Evolutionary conservation across 2,797 vertebrate genomes (phyloP).

Genomic region (Periophthalmus magnuspinnatus): DNA sequence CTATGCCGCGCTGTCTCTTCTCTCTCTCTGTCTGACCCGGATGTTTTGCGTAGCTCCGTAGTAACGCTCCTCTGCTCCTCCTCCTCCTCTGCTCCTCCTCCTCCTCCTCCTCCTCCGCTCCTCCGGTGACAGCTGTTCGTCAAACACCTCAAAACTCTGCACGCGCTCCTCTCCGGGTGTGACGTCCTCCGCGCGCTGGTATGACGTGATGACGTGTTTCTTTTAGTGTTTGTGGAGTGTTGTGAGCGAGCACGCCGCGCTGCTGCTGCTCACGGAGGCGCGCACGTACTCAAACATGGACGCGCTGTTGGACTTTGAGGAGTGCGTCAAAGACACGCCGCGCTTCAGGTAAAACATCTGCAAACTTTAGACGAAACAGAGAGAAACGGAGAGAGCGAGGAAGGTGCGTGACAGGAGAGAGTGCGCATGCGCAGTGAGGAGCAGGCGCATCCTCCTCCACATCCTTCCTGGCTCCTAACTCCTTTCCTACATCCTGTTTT

Average conservation of each 20-base stretch:
- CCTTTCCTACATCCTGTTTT: not conserved
- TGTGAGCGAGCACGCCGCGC: not conserved
- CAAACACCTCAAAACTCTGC: not conserved
- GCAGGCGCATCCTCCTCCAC: not conserved
- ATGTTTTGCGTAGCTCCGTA: conserved; percentile 18
- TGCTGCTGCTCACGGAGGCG: not conserved
- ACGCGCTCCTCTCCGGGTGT: no score
- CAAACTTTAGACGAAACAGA: not conserved
- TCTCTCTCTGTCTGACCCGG: conserved; percentile 16
- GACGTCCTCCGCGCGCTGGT: no score
- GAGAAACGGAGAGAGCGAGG: not conserved
- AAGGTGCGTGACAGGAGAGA: not conserved
- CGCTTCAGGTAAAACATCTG: conserved; percentile 67
- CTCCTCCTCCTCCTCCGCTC: conserved; percentile 49
- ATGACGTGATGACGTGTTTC: not conserved
- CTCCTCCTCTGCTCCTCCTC: conserved; percentile 26
- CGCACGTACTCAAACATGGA: conserved; percentile 59
- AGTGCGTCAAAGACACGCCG: conserved; percentile 76
- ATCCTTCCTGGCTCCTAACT: not conserved
- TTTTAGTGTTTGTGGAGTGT: not conserved
- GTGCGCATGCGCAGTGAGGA: conserved; percentile 32
- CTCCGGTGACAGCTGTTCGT: not conserved
- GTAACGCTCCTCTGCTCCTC: conserved; percentile 48
- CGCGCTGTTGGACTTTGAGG: conserved; percentile 73
- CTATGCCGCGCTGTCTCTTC: not conserved